Conservation (phyloP, 2,797 vertebrate species). For the Pipistrellus nathusii region DNA sequence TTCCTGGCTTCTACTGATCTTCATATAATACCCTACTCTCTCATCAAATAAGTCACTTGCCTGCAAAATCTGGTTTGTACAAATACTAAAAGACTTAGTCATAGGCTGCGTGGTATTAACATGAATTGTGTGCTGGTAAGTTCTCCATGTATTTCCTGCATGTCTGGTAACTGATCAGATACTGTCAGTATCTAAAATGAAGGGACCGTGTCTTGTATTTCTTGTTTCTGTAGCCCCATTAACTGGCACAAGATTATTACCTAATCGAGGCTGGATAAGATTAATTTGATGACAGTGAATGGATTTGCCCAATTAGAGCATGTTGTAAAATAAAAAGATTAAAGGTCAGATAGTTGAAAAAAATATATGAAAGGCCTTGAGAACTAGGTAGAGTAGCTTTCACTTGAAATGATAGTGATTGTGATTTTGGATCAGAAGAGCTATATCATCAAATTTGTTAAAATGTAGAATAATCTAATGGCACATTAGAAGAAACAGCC, state of each 20-base stretch:
- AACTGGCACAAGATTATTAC: background rate
- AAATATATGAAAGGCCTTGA: slow-evolving; percentile 8
- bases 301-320: background rate
- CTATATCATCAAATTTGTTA: background rate
- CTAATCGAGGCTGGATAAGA: background rate
- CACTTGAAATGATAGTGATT: background rate
- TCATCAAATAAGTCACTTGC: slow-evolving; percentile 13
- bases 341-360: background rate
- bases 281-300: background rate
- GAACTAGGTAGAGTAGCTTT: background rate
- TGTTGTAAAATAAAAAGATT: background rate
- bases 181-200: background rate
- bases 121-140: background rate
- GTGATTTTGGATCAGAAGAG: background rate
- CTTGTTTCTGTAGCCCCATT: background rate
- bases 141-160: background rate
- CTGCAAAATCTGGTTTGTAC: background rate
- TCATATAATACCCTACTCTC: background rate
- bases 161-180: background rate
- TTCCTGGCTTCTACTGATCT: background rate
- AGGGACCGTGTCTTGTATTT: background rate
- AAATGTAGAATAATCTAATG: background rate
- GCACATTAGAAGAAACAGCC: background rate
- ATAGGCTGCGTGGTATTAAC: background rate
- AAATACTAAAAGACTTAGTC: slow-evolving; percentile 7